Conservation (phyloP, 1,140 invertebrate species). For the Aphidius gifuensis region DNA sequence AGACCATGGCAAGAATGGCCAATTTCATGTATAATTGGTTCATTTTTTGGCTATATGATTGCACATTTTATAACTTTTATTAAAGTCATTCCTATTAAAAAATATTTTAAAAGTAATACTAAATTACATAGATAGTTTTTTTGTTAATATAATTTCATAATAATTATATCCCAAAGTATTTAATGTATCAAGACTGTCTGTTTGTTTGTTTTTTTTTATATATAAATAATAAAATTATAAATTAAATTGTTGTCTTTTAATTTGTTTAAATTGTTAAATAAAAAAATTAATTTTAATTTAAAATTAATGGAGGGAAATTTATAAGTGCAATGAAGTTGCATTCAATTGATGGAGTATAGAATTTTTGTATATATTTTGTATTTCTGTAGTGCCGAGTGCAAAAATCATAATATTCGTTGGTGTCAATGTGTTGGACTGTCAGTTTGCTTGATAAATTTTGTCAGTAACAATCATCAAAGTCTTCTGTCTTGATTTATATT, state of each 20-base stretch:
- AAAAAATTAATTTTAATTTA: too few relatives aligned
- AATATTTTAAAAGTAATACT: slow-evolving; percentile 16
- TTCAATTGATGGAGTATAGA: too few relatives aligned
- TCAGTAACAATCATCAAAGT: too few relatives aligned
- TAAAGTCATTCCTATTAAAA: slow-evolving; percentile 43
- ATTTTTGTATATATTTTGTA: background rate
- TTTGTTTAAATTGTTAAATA: too few relatives aligned
- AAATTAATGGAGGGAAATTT: too few relatives aligned
- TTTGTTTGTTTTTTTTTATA: too few relatives aligned
- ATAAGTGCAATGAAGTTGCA: too few relatives aligned
- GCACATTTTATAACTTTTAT: slow-evolving; percentile 59
- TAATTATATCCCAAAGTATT: too few relatives aligned
- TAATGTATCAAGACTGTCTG: too few relatives aligned
- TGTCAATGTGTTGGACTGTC: background rate
- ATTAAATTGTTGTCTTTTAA: too few relatives aligned
- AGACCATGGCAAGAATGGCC: slow-evolving; percentile 85
- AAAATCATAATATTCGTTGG: background rate
- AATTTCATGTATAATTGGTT: slow-evolving; percentile 70
- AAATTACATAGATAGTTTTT: slow-evolving; percentile 22
- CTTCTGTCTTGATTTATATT: too few relatives aligned
- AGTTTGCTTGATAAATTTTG: background rate
- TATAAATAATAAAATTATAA: too few relatives aligned
- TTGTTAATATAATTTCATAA: background rate
- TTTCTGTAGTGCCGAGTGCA: slow-evolving; percentile 4
- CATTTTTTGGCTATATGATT: slow-evolving; percentile 63